phyloP scores from a whole-genome alignment of 2,888 invertebrate genomes.

The Limnephilus lunatus region DNA sequence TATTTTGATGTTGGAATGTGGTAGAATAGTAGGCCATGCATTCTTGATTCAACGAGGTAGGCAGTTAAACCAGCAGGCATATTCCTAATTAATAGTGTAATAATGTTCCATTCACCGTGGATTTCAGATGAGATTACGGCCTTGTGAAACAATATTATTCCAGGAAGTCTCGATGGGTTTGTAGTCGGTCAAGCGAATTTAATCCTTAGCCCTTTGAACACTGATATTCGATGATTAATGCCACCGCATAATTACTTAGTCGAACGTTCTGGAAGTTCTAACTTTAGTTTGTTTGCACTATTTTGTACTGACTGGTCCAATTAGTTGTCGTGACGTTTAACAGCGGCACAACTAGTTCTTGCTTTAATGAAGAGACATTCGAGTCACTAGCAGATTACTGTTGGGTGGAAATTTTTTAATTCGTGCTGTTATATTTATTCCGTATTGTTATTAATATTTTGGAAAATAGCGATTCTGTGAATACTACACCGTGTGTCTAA shows the following conservation, averaged over 20 bases:
- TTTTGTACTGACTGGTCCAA: not conserved
- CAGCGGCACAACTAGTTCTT: not conserved
- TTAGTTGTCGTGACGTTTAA: not conserved
- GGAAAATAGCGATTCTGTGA: no score
- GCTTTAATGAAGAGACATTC: not conserved
- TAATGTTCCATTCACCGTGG: not conserved
- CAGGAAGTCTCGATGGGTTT: not conserved
- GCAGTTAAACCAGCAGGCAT: not conserved
- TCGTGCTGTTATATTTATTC: no score
- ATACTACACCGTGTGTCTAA: no score
- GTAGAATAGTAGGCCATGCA: not conserved
- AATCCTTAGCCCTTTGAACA: not conserved
- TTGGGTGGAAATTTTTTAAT: no score
- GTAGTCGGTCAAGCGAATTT: not conserved
- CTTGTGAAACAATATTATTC: not conserved
- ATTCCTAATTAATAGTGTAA: not conserved
- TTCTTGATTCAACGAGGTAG: not conserved
- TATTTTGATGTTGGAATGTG: not conserved
- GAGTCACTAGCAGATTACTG: not conserved
- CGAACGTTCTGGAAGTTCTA: conserved; percentile 8
- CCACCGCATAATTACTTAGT: conserved; percentile 4
- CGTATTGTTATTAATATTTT: no score
- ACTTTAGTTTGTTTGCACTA: not conserved
- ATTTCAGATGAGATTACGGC: not conserved
- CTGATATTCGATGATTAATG: conserved; percentile 5